These are phyloP conservation scores for Piaya cayana DNA, from an alignment of 2,113 vertebrate species.

Conservation along the genomic window DNA sequence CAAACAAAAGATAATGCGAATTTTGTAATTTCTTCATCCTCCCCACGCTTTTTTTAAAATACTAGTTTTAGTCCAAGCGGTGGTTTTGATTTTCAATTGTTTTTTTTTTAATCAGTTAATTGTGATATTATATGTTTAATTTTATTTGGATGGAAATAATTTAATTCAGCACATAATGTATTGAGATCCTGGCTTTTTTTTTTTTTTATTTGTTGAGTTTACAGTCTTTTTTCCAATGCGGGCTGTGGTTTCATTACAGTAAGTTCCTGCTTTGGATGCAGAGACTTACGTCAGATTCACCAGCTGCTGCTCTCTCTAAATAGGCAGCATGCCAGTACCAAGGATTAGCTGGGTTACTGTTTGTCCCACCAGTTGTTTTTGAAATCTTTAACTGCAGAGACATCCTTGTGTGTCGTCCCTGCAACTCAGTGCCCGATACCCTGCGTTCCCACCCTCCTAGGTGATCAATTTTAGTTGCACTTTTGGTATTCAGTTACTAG, in stretches of 20 bases:
- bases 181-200: not conserved
- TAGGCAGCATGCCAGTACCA: conserved; percentile 50
- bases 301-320: conserved; percentile 61
- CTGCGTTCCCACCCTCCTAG: not conserved
- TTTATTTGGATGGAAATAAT: conserved; percentile 19
- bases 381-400: conserved; percentile 46
- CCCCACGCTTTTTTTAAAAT: not conserved
- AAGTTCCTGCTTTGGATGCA: conserved; percentile 62
- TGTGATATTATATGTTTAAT: not conserved
- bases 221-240: conserved; percentile 41
- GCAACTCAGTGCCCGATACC: not conserved
- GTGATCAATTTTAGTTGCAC: not conserved
- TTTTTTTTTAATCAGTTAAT: not conserved
- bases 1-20: not conserved
- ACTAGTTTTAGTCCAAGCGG: not conserved
- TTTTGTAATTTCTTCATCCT: not conserved
- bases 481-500: not conserved
- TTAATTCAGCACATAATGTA: not conserved
- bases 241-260: conserved; percentile 47
- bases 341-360: conserved; percentile 62
- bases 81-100: not conserved
- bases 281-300: conserved; percentile 57
- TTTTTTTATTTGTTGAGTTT: conserved; percentile 30
- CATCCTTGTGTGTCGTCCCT: not conserved
- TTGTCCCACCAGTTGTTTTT: conserved; percentile 60